Conservation (phyloP, 2,113 vertebrate species). For the Archocentrus centrarchus region DNA sequence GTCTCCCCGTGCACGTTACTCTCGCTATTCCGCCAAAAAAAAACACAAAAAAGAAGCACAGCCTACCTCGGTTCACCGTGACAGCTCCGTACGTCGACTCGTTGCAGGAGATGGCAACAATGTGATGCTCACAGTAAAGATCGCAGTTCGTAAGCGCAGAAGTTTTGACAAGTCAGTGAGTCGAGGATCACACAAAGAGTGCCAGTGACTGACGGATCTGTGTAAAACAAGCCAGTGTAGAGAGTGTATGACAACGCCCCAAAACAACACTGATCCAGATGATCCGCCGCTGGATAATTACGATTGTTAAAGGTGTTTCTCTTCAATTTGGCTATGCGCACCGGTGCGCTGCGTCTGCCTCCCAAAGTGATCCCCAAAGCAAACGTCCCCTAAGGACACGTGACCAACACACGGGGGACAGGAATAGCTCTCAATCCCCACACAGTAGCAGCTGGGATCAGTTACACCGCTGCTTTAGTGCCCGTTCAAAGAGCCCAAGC, state of each 20-base stretch:
- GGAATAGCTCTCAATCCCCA: slow-evolving; percentile 58
- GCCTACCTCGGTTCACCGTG: slow-evolving; percentile 61
- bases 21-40: neutral
- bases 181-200: slow-evolving; percentile 21
- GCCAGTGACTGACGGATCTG: neutral
- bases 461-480: slow-evolving; percentile 55
- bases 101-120: slow-evolving; percentile 22
- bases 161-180: slow-evolving; percentile 62
- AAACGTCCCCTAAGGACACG: slow-evolving; percentile 72
- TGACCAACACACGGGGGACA: slow-evolving; percentile 64
- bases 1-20: neutral
- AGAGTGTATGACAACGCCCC: slow-evolving; percentile 50
- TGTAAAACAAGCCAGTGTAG: neutral
- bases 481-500: slow-evolving; percentile 32
- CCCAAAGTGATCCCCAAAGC: slow-evolving; percentile 34
- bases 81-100: slow-evolving; percentile 55
- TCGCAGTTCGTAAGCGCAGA: slow-evolving; percentile 47
- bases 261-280: slow-evolving; percentile 39
- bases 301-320: slow-evolving; percentile 41
- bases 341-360: slow-evolving; percentile 36
- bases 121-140: slow-evolving; percentile 35
- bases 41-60: slow-evolving; percentile 18
- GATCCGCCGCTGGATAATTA: slow-evolving; percentile 31
- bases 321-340: slow-evolving; percentile 60
- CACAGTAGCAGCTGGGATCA: slow-evolving; percentile 66